Conservation (phyloP, 2,888 invertebrate genomes). For the Dorcus parallelipipedus region DNA sequence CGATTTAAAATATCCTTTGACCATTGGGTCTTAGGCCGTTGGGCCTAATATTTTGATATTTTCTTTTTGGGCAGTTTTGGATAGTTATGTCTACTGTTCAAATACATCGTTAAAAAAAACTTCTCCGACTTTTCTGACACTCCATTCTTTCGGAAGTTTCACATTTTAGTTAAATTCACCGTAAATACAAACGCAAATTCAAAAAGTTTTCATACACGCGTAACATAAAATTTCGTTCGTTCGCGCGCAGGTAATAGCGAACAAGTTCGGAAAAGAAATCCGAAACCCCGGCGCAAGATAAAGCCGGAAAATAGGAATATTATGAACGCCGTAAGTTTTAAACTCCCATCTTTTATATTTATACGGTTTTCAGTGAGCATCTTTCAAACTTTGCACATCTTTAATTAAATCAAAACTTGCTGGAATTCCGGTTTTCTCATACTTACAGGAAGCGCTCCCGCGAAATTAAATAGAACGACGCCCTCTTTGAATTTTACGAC, state of each 20-base stretch:
- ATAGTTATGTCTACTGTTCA: too few relatives aligned
- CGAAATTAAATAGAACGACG: slow-evolving; percentile 33
- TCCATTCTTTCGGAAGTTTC: too few relatives aligned
- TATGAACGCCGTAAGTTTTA: slow-evolving; percentile 26
- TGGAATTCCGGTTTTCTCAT: slow-evolving; percentile 29
- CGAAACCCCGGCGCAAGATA: slow-evolving; percentile 5
- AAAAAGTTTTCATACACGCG: too few relatives aligned
- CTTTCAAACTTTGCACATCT: slow-evolving; percentile 33
- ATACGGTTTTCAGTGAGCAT: slow-evolving; percentile 31
- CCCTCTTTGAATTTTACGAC: slow-evolving; percentile 23
- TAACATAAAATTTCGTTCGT: too few relatives aligned
- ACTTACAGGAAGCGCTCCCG: slow-evolving; percentile 28
- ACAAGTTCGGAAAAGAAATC: slow-evolving; percentile 1
- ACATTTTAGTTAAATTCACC: too few relatives aligned
- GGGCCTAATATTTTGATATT: too few relatives aligned
- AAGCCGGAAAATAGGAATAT: slow-evolving; percentile 26
- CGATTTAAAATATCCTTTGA: too few relatives aligned
- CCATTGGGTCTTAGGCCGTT: too few relatives aligned
- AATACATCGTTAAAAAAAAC: too few relatives aligned
- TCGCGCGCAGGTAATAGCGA: background rate
- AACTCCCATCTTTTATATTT: slow-evolving; percentile 35
- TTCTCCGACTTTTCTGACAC: too few relatives aligned
- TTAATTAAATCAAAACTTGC: slow-evolving; percentile 39
- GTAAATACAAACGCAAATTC: too few relatives aligned
- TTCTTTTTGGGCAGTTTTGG: too few relatives aligned